Evolutionary conservation across 2,113 vertebrate species (phyloP).

Genomic region (Amia ocellicauda): DNA sequence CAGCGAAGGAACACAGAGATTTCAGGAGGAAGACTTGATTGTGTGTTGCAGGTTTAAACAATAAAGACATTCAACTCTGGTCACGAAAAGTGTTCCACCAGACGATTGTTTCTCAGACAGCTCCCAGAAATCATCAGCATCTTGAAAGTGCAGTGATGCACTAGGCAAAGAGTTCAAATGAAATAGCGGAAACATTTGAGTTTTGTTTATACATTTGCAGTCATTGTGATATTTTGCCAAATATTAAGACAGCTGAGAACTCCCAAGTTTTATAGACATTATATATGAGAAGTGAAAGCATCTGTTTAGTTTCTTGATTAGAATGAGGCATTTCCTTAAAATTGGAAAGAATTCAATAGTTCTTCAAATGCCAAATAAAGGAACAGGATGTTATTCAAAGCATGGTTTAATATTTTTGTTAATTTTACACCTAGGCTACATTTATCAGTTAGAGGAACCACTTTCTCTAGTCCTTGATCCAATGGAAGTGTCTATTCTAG

Average conservation of each 20-base stretch:
- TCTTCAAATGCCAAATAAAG: constrained; percentile 7
- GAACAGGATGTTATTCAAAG: neutral
- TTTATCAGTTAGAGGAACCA: no score
- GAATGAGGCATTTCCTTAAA: neutral
- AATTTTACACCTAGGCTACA: neutral
- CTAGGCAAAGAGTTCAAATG: constrained; percentile 9
- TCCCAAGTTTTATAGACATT: constrained; percentile 13
- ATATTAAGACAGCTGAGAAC: constrained; percentile 12
- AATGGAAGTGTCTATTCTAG: no score
- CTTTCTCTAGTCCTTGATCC: no score
- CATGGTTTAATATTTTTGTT: neutral
- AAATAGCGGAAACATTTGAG: constrained; percentile 3
- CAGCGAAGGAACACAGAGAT: constrained; percentile 19
- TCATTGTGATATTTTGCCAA: constrained; percentile 17
- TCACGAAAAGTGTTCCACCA: constrained; percentile 16
- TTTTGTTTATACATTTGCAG: constrained; percentile 5
- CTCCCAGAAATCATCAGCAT: constrained; percentile 16
- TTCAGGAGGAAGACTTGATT: constrained; percentile 17
- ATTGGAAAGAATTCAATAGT: constrained; percentile 1
- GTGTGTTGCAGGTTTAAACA: constrained; percentile 20
- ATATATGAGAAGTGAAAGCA: constrained; percentile 10
- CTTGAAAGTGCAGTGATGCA: constrained; percentile 16
- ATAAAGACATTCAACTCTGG: constrained; percentile 35
- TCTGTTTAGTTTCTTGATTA: neutral
- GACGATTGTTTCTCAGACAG: constrained; percentile 15